Evolutionary conservation across 1,140 invertebrate species (phyloP), one percentile per base, ranked within the genome.

Genomic region (Nilaparvata lugens): DNA sequence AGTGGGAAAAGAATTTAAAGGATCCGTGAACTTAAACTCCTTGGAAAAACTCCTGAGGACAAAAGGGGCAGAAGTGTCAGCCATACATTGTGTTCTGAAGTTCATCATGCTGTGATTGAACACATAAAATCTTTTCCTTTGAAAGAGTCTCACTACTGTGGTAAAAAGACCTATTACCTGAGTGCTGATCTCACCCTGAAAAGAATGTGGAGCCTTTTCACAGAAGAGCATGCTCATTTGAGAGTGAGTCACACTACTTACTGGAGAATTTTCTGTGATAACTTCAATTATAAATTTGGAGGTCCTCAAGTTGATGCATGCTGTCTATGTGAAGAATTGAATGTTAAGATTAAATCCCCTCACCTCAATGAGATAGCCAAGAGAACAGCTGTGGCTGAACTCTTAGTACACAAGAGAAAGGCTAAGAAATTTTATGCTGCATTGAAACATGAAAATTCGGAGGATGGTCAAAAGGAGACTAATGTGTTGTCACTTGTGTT

Each of bases 281-380:
- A 65, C 51, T 66, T 62, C 35, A 43, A 51, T 31, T 57, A 38
- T 16, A 48, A 58, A 45, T 66, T 66, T 61, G 58, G 61, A 28
- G 31, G 64, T 28, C 65, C 61, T 23, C 61, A 66, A 61, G 51
- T 64, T 64, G n/a, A n/a, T n/a, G n/a, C n/a, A n/a, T n/a, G n/a
- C n/a, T n/a, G n/a, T n/a, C n/a, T n/a, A n/a, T n/a, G n/a, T n/a
- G n/a, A n/a, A n/a, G n/a, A n/a, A n/a, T n/a, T n/a, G n/a, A n/a
- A n/a, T n/a, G n/a, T n/a, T n/a, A n/a, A n/a, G n/a, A n/a, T n/a
- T n/a, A n/a, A n/a, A n/a, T n/a, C n/a, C n/a, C n/a, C n/a, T n/a
- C n/a, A n/a, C n/a, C n/a, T n/a, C n/a, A n/a, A n/a, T n/a, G n/a
- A n/a, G n/a, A n/a, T n/a, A n/a, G n/a, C n/a, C n/a, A n/a, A n/a